Evolutionary conservation across 2,888 invertebrate genomes (phyloP).

Genomic region (Chorisops tibialis): DNA sequence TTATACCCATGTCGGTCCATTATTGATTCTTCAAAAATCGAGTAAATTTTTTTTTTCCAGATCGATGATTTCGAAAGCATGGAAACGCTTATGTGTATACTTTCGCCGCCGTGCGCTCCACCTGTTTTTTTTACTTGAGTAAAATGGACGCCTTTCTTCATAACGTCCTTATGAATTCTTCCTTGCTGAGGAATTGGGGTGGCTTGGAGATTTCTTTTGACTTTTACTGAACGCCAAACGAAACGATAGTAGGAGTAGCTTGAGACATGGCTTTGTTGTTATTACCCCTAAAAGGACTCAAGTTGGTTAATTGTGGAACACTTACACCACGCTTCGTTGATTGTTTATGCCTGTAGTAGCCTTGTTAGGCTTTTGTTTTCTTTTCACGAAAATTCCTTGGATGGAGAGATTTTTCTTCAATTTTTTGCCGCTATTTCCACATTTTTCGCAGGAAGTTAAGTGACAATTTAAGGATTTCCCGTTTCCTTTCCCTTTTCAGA

Average conservation of each 20-base stretch:
- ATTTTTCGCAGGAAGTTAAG: too few relatives aligned
- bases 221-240: background rate
- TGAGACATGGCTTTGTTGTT: slow-evolving; percentile 1
- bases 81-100: slow-evolving; percentile 2
- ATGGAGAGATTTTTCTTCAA: too few relatives aligned
- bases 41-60: slow-evolving; percentile 9
- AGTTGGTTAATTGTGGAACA: slow-evolving; percentile 7
- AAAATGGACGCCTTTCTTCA: background rate
- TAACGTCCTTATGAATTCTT: background rate
- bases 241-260: background rate
- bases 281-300: background rate
- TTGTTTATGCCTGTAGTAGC: background rate
- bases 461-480: too few relatives aligned
- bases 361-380: background rate
- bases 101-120: too few relatives aligned
- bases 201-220: background rate
- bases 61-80: background rate
- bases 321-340: slow-evolving; percentile 9
- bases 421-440: too few relatives aligned
- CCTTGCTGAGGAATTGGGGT: background rate
- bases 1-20: background rate
- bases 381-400: background rate
- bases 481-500: too few relatives aligned
- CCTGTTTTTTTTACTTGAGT: too few relatives aligned
- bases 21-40: slow-evolving; percentile 10